A percentile compares a stretch with the other conserved stretches of the same genome.
phyloP scores from a whole-genome alignment of 2,797 vertebrate genomes.

The Limosa lapponica region DNA sequence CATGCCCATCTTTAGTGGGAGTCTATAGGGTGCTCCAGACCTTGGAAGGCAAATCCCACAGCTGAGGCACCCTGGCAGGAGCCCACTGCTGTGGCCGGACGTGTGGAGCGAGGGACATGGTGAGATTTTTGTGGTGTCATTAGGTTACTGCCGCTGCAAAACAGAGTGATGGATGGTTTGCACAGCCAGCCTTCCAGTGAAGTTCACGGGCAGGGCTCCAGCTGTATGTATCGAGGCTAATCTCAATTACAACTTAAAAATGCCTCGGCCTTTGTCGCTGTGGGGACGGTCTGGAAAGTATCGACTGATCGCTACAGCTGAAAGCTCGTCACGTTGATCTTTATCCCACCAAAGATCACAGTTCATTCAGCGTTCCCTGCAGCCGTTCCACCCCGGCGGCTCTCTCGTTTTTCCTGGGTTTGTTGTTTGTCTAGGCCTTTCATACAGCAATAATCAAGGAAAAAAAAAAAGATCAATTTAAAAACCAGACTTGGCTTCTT shows the following conservation, averaged over 20 bases:
- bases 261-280: constrained; percentile 6
- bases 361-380: not conserved
- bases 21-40: not conserved
- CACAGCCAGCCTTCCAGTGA: constrained; percentile 14
- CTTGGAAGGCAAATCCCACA: not conserved
- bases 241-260: constrained; percentile 61
- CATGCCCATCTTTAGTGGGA: not conserved
- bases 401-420: not conserved
- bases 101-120: not conserved
- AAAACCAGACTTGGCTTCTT: not conserved
- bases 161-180: not conserved
- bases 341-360: constrained; percentile 24
- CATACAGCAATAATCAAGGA: not conserved
- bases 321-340: constrained; percentile 27
- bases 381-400: not conserved
- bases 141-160: constrained; percentile 26
- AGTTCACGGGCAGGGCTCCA: constrained; percentile 19
- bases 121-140: constrained; percentile 43
- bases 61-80: not conserved
- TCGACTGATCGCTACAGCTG: not conserved
- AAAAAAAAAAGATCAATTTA: not conserved
- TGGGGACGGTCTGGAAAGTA: constrained; percentile 16
- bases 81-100: not conserved
- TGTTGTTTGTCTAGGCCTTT: constrained; percentile 1
- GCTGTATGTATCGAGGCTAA: not conserved